These are phyloP conservation scores for Istiophorus platypterus DNA, from an alignment of 2,113 vertebrate genomes.

Conservation along the genomic window DNA sequence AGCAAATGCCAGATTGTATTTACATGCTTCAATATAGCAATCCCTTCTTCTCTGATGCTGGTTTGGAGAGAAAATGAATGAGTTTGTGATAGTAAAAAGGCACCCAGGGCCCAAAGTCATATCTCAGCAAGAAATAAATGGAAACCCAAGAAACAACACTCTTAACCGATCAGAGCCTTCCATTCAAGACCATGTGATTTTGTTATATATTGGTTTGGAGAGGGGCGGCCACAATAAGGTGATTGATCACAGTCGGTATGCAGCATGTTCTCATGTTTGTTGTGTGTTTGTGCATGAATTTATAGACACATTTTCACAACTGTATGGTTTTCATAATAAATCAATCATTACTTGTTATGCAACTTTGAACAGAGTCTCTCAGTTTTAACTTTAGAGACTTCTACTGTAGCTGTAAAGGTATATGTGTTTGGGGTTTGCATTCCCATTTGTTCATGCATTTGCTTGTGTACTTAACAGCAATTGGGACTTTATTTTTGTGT, in stretches of 20 bases:
- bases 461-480: neutral
- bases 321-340: conserved; percentile 43
- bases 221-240: conserved; percentile 21
- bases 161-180: conserved; percentile 34
- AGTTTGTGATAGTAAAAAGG: conserved; percentile 51
- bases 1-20: conserved; percentile 25
- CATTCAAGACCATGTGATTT: conserved; percentile 25
- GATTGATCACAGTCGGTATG: conserved; percentile 49
- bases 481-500: neutral
- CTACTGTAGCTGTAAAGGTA: conserved; percentile 17
- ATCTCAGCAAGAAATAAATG: conserved; percentile 52
- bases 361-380: conserved; percentile 14
- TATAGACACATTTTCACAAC: conserved; percentile 28
- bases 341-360: conserved; percentile 38
- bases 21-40: conserved; percentile 8
- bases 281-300: conserved; percentile 24
- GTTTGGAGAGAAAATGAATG: conserved; percentile 25
- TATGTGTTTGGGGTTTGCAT: conserved; percentile 3
- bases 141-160: conserved; percentile 34
- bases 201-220: conserved; percentile 46
- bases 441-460: neutral
- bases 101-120: conserved; percentile 37
- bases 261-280: conserved; percentile 28
- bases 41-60: conserved; percentile 15
- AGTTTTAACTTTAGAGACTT: conserved; percentile 17